Base-by-base conservation (phyloP, 2,888 invertebrate genomes). In the Acrocyrtus sp. region DNA sequence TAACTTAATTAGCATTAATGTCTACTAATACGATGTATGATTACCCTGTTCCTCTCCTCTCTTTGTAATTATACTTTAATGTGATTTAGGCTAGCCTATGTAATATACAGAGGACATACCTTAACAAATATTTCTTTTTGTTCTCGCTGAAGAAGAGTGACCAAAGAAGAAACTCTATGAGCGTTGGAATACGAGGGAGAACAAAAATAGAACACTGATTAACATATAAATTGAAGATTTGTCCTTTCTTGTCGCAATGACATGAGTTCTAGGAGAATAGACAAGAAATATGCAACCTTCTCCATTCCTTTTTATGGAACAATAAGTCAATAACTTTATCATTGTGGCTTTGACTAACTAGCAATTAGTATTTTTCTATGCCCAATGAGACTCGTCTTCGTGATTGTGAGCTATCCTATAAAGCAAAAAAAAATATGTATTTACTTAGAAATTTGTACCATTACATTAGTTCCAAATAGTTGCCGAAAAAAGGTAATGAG, bases 221-320 rank as follows among this genome's bases (percentile, higher is more conserved):
- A 26, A 58, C 58, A 58, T 58, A 58, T 58, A 56, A 56, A 56
- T 58, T 58, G 19, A 58, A n/a, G n/a, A n/a, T 17, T 26, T 45
- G 58, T 15, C 58, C 58, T 58, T 58, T 58, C 45, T 45, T 45
- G 58, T 58, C 58, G 41, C n/a, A n/a, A n/a, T n/a, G n/a, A n/a
- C n/a, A n/a, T n/a, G 6, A 34, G 34, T 34, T 34, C n/a, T 34
- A 34, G 5, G 34, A 34, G 34, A 34, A 34, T n/a, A n/a, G 34
- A 12, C 34, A 34, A 34, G 12, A 34, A 34, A 34, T 34, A 5
- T 8, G 34, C 12, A 34, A 34, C 34, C 5, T n/a, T n/a, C n/a
- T 34, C 34, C 34, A 34, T 34, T 34, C 34, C 34, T 12, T 34
- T 8, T 34, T 34, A 12, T 34, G 34, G 34, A 34, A 34, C 34